Evolutionary conservation across 2,888 invertebrate genomes (phyloP).

Genomic region (Drosophila robusta): DNA sequence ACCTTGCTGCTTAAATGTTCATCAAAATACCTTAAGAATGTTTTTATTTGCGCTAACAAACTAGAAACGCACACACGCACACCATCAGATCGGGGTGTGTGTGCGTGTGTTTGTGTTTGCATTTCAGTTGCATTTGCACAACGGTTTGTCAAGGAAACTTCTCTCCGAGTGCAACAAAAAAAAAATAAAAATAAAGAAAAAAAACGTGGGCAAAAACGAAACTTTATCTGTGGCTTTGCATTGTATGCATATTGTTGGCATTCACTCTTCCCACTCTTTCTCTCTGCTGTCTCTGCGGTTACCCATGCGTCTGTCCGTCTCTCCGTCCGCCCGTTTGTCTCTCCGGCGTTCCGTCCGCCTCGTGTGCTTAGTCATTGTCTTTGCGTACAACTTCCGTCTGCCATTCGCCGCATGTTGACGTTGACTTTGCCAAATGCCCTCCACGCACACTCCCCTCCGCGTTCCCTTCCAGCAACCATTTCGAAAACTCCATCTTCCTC

Average conservation of each 20-base stretch:
- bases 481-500: constrained; percentile 35
- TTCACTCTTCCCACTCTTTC: constrained; percentile 21
- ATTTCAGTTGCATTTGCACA: constrained; percentile 42
- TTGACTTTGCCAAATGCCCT: constrained; percentile 60
- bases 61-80: constrained; percentile 5
- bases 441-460: not conserved
- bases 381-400: constrained; percentile 76
- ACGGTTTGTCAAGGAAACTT: constrained; percentile 57
- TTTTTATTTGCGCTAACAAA: constrained; percentile 56
- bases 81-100: not conserved
- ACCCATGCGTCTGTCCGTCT: constrained; percentile 6
- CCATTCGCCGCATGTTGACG: constrained; percentile 70
- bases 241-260: constrained; percentile 73
- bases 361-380: constrained; percentile 76
- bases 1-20: constrained; percentile 49
- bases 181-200: constrained; percentile 16
- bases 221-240: constrained; percentile 71
- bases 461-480: not conserved
- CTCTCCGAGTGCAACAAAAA: constrained; percentile 11
- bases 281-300: constrained; percentile 6
- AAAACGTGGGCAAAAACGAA: constrained; percentile 39
- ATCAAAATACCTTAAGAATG: constrained; percentile 56
- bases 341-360: constrained; percentile 33
- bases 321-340: constrained; percentile 4
- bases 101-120: constrained; percentile 21